phyloP scores from a whole-genome alignment of 1,140 invertebrate genomes.

The Camponotus vicinus region DNA sequence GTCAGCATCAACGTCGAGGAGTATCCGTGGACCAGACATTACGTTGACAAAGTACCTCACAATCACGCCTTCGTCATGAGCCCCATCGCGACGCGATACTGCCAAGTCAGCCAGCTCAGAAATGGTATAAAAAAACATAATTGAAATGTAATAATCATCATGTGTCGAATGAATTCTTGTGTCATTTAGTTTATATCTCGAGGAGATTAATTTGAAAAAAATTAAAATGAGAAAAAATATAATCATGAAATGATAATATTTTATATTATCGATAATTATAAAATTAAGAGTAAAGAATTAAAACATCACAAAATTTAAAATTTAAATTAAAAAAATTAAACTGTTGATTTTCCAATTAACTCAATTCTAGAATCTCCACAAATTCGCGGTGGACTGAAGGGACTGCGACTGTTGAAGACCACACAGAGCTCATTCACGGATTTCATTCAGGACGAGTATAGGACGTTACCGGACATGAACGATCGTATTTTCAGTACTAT shows the following conservation, averaged over 20 bases:
- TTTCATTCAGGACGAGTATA: constrained; percentile 37
- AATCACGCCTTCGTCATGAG: constrained; percentile 36
- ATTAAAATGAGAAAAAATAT: too few species aligned
- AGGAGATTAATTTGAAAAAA: too few species aligned
- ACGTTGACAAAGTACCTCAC: constrained; percentile 6
- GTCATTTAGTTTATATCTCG: too few species aligned
- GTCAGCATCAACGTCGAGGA: constrained; percentile 31
- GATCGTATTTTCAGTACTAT: constrained; percentile 34
- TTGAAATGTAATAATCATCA: too few species aligned
- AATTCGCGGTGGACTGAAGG: constrained; percentile 36
- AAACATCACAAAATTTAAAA: too few species aligned
- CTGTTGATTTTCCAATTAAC: background rate
- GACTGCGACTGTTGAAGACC: constrained; percentile 29
- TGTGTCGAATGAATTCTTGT: too few species aligned
- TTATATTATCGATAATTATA: too few species aligned
- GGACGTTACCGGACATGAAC: constrained; percentile 24
- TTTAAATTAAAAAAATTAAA: background rate
- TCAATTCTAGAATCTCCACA: constrained; percentile 1
- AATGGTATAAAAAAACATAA: constrained; percentile 5
- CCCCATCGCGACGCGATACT: constrained; percentile 25
- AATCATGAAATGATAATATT: too few species aligned
- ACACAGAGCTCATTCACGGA: constrained; percentile 34
- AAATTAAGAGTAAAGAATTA: too few species aligned
- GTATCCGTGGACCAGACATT: constrained; percentile 11
- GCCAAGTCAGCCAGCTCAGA: constrained; percentile 39